Base-by-base conservation (phyloP, 1,140 invertebrate genomes). In the Propsilocerus akamusi region DNA sequence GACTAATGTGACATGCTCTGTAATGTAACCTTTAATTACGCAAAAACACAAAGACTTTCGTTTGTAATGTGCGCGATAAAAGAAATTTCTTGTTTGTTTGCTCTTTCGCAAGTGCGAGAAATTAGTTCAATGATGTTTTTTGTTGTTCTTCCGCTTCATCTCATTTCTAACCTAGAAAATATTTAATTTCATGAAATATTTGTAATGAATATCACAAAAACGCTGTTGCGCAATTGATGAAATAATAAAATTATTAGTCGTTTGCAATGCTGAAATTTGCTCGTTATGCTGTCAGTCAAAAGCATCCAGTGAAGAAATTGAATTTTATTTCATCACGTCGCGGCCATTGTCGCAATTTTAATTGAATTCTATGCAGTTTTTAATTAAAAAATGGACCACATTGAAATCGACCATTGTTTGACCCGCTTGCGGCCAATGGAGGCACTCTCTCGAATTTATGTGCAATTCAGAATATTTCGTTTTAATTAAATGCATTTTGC, bases 221-320 rank as follows among this genome's bases (percentile, higher is more conserved):
- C n/a, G n/a, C n/a, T n/a, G n/a, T n/a, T n/a, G n/a, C n/a, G n/a
- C n/a, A n/a, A 41, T 41, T 41, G 22, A 41, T 41, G 34, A 41
- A 41, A 41, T 41, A 41, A 41, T 41, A 41, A 41, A 41, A 41
- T 41, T 41, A 41, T 41, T 41, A 41, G 34, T 41, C 14, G 14
- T 41, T 41, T 41, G 11, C 14, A 20, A 8, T 41, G 8, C 14
- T 41, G 34, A 41, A 17, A n/a, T n/a, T n/a, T 17, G 34, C 34
- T 41, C 22, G 34, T 41, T 41, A 41, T 41, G 34, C 34, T 41
- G 34, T 41, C 34, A 41, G 22, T 41, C 34, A 41, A 41, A 14
- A 41, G 28, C 28, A 2, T 17, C 32, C 14, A 17, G 34, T 30
- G 6, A 30, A 30, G n/a, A 30, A 30, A 30, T 30, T 30, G 28